Evolutionary conservation across 2,888 invertebrate genomes (phyloP).

Genomic region (Rhynchonema sp.): DNA sequence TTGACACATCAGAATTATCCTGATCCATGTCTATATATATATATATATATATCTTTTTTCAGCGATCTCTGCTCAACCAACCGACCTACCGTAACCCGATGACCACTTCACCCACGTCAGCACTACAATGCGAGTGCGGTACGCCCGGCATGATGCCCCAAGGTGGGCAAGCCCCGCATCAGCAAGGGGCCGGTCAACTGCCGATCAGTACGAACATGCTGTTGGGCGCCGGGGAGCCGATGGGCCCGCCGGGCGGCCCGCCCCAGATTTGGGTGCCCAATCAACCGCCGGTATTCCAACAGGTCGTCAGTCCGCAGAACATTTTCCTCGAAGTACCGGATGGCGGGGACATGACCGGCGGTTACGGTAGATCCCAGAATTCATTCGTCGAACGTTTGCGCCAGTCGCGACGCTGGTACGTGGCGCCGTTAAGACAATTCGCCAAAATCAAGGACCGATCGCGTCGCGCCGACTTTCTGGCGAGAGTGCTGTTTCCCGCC

Average conservation of each 20-base stretch:
- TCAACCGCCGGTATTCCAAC: background rate
- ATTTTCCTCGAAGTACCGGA: background rate
- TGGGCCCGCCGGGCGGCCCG: background rate
- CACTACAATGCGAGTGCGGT: background rate
- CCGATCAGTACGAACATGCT: too few species aligned
- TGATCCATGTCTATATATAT: too few species aligned
- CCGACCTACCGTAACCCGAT: background rate
- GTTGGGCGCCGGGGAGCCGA: background rate
- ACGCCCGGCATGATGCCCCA: background rate
- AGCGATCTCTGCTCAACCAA: background rate
- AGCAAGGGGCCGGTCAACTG: background rate
- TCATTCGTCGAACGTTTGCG: background rate
- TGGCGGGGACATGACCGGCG: background rate
- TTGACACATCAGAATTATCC: too few species aligned
- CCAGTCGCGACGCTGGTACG: background rate
- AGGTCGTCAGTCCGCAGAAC: background rate
- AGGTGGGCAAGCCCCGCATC: background rate
- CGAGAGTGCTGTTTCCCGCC: background rate
- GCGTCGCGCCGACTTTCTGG: background rate
- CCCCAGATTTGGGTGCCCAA: background rate
- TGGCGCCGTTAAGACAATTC: background rate
- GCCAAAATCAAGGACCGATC: background rate
- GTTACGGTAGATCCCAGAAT: background rate
- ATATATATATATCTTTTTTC: background rate
- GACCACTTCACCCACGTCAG: background rate